Percentiles rank a stretch among this genome's conserved stretches.
Conservation (phyloP, 2,888 invertebrate genomes). For the Nephrocerus scutellatus region DNA sequence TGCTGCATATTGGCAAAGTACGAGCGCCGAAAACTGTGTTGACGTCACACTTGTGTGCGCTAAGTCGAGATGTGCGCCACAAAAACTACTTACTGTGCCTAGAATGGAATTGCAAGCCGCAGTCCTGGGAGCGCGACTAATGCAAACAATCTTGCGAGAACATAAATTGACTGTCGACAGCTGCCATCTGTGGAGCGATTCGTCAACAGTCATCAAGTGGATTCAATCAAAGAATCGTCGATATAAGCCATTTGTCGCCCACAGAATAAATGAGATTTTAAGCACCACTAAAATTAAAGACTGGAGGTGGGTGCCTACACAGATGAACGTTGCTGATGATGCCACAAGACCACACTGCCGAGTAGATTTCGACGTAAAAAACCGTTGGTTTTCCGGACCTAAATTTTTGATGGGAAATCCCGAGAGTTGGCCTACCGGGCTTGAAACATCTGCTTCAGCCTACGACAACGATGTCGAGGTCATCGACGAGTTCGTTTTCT, state of each 20-base stretch:
- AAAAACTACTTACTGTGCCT: conserved; percentile 8
- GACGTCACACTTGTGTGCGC: conserved; percentile 2
- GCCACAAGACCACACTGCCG: too few relatives aligned
- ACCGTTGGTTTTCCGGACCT: too few relatives aligned
- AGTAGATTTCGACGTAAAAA: too few relatives aligned
- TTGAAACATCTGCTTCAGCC: too few relatives aligned
- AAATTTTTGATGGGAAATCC: too few relatives aligned
- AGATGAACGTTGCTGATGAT: too few relatives aligned
- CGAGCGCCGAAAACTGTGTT: not conserved
- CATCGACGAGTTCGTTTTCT: too few relatives aligned
- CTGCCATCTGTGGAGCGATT: conserved; percentile 24
- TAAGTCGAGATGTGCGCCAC: conserved; percentile 7
- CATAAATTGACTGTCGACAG: conserved; percentile 9
- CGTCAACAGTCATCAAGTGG: conserved; percentile 25
- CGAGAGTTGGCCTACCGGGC: too few relatives aligned
- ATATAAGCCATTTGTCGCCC: conserved; percentile 21
- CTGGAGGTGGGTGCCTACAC: too few relatives aligned
- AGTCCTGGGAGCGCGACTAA: conserved; percentile 1
- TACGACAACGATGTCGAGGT: too few relatives aligned
- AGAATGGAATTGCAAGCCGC: conserved; percentile 7
- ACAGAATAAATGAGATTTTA: conserved; percentile 18
- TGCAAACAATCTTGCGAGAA: too few relatives aligned
- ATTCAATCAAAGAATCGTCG: conserved; percentile 22
- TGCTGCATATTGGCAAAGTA: conserved; percentile 3
- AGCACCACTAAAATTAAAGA: too few relatives aligned